Evolutionary conservation across 23 tunicate genomes (phyloP).

Genomic region (Trididemnum clinides): DNA sequence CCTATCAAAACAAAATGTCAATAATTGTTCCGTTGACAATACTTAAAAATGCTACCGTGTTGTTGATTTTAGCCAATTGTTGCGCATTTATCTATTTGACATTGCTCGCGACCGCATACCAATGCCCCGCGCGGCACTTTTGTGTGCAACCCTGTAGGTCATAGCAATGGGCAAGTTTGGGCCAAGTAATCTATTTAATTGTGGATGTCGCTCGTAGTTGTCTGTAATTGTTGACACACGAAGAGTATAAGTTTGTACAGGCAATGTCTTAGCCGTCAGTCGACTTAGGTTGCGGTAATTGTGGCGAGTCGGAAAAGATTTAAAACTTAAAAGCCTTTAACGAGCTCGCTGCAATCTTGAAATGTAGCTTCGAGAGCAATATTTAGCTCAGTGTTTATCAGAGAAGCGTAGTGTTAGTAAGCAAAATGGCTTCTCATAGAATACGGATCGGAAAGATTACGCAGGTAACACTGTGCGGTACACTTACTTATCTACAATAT

Average conservation of each 20-base stretch:
- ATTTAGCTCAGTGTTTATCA: not conserved
- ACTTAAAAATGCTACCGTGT: not conserved
- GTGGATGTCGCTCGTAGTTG: conserved; percentile 5
- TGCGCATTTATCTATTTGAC: not conserved
- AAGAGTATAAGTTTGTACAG: no score
- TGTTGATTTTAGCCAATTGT: not conserved
- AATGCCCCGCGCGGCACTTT: not conserved
- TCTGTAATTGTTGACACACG: not conserved
- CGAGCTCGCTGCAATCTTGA: no score
- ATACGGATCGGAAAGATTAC: conserved; percentile 59
- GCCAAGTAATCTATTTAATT: not conserved
- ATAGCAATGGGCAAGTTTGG: conserved; percentile 20
- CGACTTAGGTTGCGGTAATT: no score
- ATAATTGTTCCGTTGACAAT: not conserved
- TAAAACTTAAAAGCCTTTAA: no score
- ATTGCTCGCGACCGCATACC: no score
- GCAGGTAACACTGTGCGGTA: no score
- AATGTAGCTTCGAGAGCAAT: no score
- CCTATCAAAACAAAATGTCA: not conserved
- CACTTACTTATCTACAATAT: no score
- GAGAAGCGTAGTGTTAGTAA: not conserved
- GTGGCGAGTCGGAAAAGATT: no score
- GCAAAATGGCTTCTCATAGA: not conserved
- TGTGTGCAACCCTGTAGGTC: not conserved
- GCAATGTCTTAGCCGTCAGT: no score